Evolutionary conservation across 2,113 vertebrate genomes (phyloP).

Genomic region (Gracilinanus agilis): DNA sequence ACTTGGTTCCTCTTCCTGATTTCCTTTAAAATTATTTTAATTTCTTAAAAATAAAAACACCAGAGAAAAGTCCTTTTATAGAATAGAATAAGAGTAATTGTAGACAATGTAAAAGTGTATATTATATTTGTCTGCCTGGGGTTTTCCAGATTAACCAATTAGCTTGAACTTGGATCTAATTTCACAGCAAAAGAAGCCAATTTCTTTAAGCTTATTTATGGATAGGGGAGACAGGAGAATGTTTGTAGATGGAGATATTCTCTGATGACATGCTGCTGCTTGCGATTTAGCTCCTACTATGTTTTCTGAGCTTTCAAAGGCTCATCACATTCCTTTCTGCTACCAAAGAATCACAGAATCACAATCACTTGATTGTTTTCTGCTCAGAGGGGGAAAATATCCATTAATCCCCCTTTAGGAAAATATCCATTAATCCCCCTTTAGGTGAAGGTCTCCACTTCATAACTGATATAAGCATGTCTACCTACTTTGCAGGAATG

Average conservation of each 20-base stretch:
- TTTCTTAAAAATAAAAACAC: neutral
- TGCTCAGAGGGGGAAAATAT: too few species aligned
- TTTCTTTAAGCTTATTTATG: constrained; percentile 39
- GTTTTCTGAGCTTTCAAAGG: too few species aligned
- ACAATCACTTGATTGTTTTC: too few species aligned
- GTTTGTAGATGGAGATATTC: too few species aligned
- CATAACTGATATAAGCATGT: neutral
- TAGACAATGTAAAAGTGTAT: constrained; percentile 44
- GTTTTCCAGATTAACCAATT: neutral
- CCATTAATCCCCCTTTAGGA: too few species aligned
- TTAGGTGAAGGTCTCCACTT: neutral
- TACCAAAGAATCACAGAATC: too few species aligned
- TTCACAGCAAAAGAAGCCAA: neutral
- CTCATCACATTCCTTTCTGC: too few species aligned
- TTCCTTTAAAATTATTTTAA: constrained; percentile 34
- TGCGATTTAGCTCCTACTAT: too few species aligned
- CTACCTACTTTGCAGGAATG: neutral
- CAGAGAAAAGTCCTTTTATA: constrained; percentile 28
- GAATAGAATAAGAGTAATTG: constrained; percentile 41
- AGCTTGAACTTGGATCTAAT: too few species aligned
- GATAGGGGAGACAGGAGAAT: too few species aligned
- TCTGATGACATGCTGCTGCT: too few species aligned
- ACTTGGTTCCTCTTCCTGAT: neutral
- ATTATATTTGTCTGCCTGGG: constrained; percentile 16
- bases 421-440: too few species aligned